These are phyloP conservation scores for Campodea augens DNA, from an alignment of 1,140 invertebrate genomes.

Conservation along the genomic window DNA sequence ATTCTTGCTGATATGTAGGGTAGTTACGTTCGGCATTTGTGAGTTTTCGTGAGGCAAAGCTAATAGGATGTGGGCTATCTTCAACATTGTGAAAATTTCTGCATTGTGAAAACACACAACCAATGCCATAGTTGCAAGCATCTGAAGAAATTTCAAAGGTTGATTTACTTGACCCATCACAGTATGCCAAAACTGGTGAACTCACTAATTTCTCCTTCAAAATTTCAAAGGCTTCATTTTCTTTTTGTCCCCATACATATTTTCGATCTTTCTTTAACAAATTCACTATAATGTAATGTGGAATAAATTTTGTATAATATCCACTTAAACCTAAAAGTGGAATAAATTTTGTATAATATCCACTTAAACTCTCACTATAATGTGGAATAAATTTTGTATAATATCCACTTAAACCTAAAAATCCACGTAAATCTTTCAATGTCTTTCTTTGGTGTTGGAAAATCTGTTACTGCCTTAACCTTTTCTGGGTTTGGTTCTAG, in stretches of 20 bases:
- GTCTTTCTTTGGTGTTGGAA: conserved; percentile 1
- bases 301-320: conserved; percentile 11
- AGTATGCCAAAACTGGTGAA: background rate
- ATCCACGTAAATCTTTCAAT: conserved; percentile 2
- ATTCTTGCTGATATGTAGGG: background rate
- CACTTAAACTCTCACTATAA: too few species aligned
- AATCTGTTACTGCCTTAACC: background rate
- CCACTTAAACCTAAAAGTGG: background rate
- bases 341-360: conserved; percentile 11
- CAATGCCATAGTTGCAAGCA: background rate
- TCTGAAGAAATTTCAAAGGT: background rate
- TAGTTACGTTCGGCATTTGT: background rate
- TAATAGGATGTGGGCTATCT: background rate
- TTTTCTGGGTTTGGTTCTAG: conserved; percentile 7
- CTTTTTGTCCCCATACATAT: conserved; percentile 7
- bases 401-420: conserved; percentile 8
- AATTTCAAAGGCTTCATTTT: conserved; percentile 5
- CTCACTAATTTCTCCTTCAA: background rate
- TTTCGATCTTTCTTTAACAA: conserved; percentile 5
- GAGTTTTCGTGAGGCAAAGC: background rate
- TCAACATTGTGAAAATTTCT: background rate
- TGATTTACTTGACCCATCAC: background rate
- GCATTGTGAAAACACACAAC: background rate
- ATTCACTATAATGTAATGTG: conserved; percentile 4
- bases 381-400: conserved; percentile 9